These are phyloP conservation scores for Porites rus DNA, from an alignment of 92 coral and sea anemone species.

Conservation along the genomic window DNA sequence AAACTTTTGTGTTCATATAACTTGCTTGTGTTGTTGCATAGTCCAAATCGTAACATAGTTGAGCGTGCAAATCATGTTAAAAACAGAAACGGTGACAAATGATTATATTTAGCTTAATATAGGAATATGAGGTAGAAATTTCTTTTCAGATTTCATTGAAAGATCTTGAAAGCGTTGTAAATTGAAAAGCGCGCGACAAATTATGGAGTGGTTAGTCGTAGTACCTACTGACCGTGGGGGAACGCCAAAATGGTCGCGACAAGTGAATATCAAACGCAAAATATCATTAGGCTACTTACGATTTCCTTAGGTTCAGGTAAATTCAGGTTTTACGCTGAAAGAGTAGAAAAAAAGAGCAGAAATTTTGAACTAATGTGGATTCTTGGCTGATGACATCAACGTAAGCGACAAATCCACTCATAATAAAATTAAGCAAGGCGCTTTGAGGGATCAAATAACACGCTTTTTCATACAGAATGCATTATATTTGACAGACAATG, in stretches of 20 bases:
- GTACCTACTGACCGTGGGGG: background rate
- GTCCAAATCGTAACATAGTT: background rate
- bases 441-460: constrained; percentile 38
- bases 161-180: background rate
- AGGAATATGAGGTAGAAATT: background rate
- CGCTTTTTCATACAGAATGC: constrained; percentile 5
- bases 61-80: too few species aligned
- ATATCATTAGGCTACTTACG: constrained; percentile 10
- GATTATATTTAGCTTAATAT: too few species aligned
- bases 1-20: too few species aligned
- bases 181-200: background rate
- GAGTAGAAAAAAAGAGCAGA: background rate
- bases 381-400: constrained; percentile 1
- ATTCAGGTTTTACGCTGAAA: background rate
- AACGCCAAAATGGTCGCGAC: background rate
- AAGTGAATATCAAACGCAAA: background rate
- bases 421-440: background rate
- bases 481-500: constrained; percentile 17
- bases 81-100: too few species aligned
- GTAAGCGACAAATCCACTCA: constrained; percentile 14
- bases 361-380: background rate
- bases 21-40: too few species aligned
- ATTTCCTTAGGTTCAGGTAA: background rate
- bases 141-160: background rate
- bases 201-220: too few species aligned